Base-by-base conservation (phyloP, 1,140 invertebrate genomes). In the Heliconius nattereri region DNA sequence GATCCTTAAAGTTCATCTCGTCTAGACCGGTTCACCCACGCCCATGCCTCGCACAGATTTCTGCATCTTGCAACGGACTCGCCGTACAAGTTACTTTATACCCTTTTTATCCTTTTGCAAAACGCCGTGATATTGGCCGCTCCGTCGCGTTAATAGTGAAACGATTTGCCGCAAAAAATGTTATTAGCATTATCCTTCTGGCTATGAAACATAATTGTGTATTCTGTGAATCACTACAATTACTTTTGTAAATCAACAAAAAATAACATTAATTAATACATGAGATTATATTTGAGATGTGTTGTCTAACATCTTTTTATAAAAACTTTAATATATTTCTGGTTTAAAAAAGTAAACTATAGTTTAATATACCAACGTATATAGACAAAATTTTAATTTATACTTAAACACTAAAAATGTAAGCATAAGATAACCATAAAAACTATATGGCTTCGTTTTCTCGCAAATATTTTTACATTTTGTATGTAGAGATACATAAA, bases 51-150 rank as follows among this genome's bases (percentile, higher is more conserved):
- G 91, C 90, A 91, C 91, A 92, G 92, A 94, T 94, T 94, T 94
- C 91, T 94, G 91, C 92, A 92, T 91, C 91, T 92, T 90, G 89
- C 87, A 92, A 91, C 89, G 89, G 85, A 90, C 88, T 86, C 89
- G 91, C 90, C 90, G 88, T 90, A 92, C 92, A 89, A 94, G 89
- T 92, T 92, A 89, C 89, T 91, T 92, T 92, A 91, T 91, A 88
- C 87, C 85, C 81, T 91, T 92, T 93, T 92, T 91, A 90, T 91
- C 85, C 85, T 92, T 94, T 94, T 91, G 90, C 90, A 89, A 88
- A 90, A 89, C 85, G 78, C 83, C 85, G 82, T 87, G 90, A 91
- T 91, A 92, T 91, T 89, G 88, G 88, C 86, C 88, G 85, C 86
- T 83, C 83, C 85, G 71, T 84, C 81, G 87, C 83, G 84, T 87